Conservation (phyloP, 2,888 invertebrate species). For the Patella ulyssiponensis region DNA sequence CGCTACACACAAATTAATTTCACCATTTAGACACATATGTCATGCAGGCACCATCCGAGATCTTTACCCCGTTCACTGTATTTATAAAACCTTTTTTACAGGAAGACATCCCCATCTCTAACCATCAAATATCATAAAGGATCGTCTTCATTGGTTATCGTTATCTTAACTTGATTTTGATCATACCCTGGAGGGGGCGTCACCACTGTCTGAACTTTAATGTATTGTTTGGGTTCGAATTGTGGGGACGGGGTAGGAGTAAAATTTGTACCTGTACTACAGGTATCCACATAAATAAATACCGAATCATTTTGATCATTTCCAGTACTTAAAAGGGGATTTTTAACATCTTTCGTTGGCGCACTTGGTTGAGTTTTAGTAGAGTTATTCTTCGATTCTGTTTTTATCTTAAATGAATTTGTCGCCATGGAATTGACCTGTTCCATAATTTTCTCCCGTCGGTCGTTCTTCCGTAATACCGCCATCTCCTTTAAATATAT, state of each 20-base stretch:
- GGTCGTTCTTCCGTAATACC: conserved; percentile 58
- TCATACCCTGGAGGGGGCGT: background rate
- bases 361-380: conserved; percentile 28
- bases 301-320: conserved; percentile 51
- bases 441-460: conserved; percentile 60
- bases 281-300: conserved; percentile 34
- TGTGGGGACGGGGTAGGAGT: background rate
- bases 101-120: background rate
- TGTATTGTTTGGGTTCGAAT: background rate
- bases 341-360: conserved; percentile 25
- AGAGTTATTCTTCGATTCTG: conserved; percentile 9
- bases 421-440: conserved; percentile 50
- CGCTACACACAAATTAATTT: too few relatives aligned
- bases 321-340: conserved; percentile 18
- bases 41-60: too few relatives aligned
- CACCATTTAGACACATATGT: too few relatives aligned
- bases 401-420: conserved; percentile 31
- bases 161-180: background rate
- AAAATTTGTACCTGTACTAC: background rate
- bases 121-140: background rate
- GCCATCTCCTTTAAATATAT: conserved; percentile 69
- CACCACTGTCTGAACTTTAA: background rate
- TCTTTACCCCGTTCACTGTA: too few relatives aligned
- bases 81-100: background rate
- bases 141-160: background rate